These are phyloP conservation scores for Hippolais icterina DNA, from an alignment of 2,113 vertebrate genomes.

Conservation along the genomic window DNA sequence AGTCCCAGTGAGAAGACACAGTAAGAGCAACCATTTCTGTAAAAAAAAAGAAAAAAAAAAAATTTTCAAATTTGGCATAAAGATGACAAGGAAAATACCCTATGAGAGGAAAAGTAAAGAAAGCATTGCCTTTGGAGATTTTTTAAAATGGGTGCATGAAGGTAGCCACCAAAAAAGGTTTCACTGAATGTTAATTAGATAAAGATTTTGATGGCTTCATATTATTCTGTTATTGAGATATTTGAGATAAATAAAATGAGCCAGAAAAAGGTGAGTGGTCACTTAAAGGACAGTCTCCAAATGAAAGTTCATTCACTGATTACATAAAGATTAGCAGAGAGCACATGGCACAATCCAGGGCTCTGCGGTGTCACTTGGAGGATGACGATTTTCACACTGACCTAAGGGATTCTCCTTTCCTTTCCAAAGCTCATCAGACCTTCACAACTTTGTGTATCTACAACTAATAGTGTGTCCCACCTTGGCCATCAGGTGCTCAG, in stretches of 20 bases:
- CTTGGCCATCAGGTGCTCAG: background rate
- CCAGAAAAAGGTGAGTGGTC: background rate
- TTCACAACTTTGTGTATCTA: background rate
- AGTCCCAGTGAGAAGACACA: background rate
- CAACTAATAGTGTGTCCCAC: background rate
- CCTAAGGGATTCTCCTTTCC: background rate
- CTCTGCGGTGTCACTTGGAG: fast-evolving
- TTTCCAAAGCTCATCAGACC: background rate
- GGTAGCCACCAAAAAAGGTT: background rate
- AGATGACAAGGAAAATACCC: background rate
- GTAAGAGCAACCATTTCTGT: background rate
- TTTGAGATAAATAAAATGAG: background rate
- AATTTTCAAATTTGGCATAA: background rate
- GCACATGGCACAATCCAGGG: background rate
- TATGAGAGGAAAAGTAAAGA: background rate
- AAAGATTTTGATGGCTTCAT: background rate
- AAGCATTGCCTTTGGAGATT: background rate
- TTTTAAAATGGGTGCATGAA: background rate
- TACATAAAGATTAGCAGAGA: background rate
- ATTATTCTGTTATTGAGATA: background rate
- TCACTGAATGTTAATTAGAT: background rate
- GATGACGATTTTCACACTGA: background rate
- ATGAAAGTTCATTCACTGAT: background rate
- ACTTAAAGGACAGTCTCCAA: background rate
- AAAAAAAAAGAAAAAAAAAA: background rate